Evolutionary conservation across 2,797 vertebrate species (phyloP).

Genomic region (Tamandua tetradactyla): DNA sequence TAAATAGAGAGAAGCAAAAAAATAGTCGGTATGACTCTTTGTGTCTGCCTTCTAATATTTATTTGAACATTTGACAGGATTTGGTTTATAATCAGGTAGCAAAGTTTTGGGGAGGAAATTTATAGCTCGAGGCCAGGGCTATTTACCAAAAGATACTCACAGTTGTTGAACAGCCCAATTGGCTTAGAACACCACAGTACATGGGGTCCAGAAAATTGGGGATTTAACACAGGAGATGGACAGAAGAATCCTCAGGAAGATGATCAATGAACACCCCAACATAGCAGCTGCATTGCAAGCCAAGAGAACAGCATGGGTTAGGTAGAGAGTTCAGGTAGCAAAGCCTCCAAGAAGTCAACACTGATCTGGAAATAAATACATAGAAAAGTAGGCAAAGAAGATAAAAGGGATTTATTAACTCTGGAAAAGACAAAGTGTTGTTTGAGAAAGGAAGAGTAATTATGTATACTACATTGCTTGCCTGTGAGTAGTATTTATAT

Average conservation of each 20-base stretch:
- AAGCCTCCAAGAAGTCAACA: background rate
- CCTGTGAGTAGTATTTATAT: background rate
- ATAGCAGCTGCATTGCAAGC: background rate
- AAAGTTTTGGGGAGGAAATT: background rate
- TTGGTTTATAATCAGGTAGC: background rate
- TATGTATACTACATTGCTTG: background rate
- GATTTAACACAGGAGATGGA: background rate
- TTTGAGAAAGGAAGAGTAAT: conserved; percentile 7
- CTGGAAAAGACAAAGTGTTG: background rate
- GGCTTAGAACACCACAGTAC: background rate
- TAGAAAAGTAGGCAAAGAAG: background rate
- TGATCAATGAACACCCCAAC: background rate
- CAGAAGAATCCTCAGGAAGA: background rate
- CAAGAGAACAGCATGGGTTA: background rate
- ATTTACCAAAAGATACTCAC: background rate
- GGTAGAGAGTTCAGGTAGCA: background rate
- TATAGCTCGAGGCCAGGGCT: background rate
- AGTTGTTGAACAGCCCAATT: background rate
- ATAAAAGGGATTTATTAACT: background rate
- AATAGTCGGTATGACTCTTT: background rate
- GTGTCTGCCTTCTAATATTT: background rate
- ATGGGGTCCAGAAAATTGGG: background rate
- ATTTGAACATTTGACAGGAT: background rate
- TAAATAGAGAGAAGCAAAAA: background rate
- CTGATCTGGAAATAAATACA: background rate